These are phyloP conservation scores for Lacerta agilis DNA, from an alignment of 2,797 vertebrate genomes.

Conservation along the genomic window DNA sequence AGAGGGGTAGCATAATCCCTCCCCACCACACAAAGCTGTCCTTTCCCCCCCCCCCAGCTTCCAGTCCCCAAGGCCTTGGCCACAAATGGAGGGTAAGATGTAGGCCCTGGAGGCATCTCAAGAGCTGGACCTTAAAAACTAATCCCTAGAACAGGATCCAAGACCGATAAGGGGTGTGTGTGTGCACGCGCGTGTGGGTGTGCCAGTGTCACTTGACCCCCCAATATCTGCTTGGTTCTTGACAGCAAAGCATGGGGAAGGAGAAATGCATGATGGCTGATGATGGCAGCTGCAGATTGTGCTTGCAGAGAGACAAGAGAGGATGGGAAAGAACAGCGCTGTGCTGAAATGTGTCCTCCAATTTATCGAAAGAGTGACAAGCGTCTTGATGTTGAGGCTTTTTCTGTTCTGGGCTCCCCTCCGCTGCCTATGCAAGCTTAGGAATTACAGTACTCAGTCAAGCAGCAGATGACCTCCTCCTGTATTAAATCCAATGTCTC, in stretches of 20 bases:
- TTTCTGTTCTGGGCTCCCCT: too few species aligned
- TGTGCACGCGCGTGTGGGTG: too few species aligned
- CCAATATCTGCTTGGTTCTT: background rate
- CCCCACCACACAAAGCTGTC: background rate
- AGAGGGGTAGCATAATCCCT: background rate
- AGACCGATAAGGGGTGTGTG: too few species aligned
- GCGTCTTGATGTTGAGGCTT: background rate
- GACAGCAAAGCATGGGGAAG: background rate
- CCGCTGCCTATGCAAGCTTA: background rate
- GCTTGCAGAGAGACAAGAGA: background rate
- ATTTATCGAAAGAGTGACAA: too few species aligned
- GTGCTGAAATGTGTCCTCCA: too few species aligned
- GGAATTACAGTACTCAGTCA: background rate
- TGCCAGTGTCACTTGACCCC: too few species aligned
- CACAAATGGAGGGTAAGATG: background rate
- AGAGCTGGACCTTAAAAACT: background rate
- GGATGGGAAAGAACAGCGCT: too few species aligned
- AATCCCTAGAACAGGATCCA: background rate
- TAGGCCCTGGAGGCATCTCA: background rate
- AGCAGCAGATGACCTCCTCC: background rate
- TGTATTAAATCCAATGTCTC: rapidly evolving
- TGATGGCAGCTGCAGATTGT: too few species aligned
- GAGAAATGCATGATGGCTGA: background rate
- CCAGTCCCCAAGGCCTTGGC: too few species aligned
- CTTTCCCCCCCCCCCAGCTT: too few species aligned